Conservation (phyloP, 1,140 invertebrate genomes). For the Diploscapter pachys region DNA sequence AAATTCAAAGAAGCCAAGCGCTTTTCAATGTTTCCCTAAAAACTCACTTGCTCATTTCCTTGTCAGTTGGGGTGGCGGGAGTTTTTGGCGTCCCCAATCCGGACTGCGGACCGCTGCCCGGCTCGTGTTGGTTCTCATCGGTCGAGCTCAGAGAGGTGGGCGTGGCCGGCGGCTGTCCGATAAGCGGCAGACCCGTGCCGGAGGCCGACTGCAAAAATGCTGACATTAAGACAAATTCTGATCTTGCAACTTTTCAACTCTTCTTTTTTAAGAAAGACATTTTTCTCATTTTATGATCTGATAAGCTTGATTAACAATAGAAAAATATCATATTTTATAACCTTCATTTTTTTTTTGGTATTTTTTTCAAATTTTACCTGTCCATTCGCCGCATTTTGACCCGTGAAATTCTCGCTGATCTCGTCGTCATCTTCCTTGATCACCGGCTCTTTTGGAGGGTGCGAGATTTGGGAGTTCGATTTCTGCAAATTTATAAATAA, state of each 20-base stretch:
- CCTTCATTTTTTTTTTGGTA: no score
- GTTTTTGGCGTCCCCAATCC: no score
- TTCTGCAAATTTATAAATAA: conserved; percentile 42
- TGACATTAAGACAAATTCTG: neutral
- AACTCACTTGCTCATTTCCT: no score
- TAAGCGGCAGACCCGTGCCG: neutral
- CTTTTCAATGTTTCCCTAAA: no score
- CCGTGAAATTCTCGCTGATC: conserved; percentile 29
- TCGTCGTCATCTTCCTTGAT: conserved; percentile 59
- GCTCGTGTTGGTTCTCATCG: no score
- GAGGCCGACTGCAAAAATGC: neutral
- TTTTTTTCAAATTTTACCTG: neutral
- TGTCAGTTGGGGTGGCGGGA: no score
- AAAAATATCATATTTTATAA: neutral
- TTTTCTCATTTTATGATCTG: neutral
- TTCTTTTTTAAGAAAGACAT: no score
- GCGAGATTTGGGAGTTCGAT: conserved; percentile 49
- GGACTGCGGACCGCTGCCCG: no score
- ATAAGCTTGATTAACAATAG: neutral
- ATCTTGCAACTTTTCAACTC: no score
- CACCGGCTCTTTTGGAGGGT: conserved; percentile 54
- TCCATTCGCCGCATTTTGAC: conserved; percentile 18
- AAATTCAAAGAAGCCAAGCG: no score
- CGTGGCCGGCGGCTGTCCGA: no score
- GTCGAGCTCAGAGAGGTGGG: no score